Evolutionary conservation across 2,888 invertebrate genomes (phyloP).

Genomic region (Unio pictorum): DNA sequence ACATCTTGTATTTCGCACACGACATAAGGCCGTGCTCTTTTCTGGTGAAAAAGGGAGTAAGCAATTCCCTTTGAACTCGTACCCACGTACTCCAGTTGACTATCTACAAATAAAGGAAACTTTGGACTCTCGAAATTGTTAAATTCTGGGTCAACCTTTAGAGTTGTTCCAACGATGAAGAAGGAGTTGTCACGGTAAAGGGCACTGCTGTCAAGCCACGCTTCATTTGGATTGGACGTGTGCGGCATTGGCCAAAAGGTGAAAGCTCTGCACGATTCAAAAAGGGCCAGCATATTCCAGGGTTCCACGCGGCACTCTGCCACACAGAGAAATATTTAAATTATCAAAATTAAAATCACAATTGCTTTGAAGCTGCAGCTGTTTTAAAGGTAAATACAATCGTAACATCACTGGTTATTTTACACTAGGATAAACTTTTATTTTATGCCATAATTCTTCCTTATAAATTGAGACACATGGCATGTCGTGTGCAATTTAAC

Average conservation of each 20-base stretch:
- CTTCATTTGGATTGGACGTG: conserved; percentile 5
- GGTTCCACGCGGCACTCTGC: too few relatives aligned
- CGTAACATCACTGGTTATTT: too few relatives aligned
- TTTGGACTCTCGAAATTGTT: conserved; percentile 13
- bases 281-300: too few relatives aligned
- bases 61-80: conserved; percentile 14
- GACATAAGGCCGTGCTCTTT: conserved; percentile 3
- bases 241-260: conserved; percentile 1
- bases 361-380: too few relatives aligned
- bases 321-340: too few relatives aligned
- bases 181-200: conserved; percentile 9
- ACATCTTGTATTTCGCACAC: conserved; percentile 23
- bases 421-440: too few relatives aligned
- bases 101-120: conserved; percentile 18
- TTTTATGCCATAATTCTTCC: too few relatives aligned
- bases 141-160: conserved; percentile 14
- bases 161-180: conserved; percentile 14
- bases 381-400: too few relatives aligned
- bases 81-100: conserved; percentile 18
- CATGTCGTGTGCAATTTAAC: too few relatives aligned
- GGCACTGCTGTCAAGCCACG: conserved; percentile 15
- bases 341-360: too few relatives aligned
- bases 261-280: too few relatives aligned
- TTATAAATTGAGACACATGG: too few relatives aligned
- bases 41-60: conserved; percentile 12